Evolutionary conservation across 2,797 vertebrate genomes (phyloP).

Genomic region (Podarcis siculus): DNA sequence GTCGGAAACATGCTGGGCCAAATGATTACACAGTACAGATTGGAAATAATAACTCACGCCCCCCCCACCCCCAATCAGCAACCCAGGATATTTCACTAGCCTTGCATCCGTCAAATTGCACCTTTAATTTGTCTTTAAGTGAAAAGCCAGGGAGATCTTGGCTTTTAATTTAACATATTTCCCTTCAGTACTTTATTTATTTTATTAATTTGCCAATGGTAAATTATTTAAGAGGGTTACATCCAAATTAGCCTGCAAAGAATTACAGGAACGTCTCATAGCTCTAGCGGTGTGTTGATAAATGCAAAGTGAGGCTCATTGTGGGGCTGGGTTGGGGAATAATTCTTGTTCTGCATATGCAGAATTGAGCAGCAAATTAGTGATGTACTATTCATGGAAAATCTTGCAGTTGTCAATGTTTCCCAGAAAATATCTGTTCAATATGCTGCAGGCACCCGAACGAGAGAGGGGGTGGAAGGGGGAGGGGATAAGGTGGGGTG

Average conservation of each 20-base stretch:
- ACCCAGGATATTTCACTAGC: conserved; percentile 8
- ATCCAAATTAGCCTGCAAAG: conserved; percentile 19
- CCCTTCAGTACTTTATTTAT: background rate
- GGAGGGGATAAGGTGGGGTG: background rate
- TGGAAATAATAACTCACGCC: conserved; percentile 12
- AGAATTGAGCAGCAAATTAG: conserved; percentile 6
- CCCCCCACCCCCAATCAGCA: background rate
- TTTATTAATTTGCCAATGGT: conserved; percentile 32
- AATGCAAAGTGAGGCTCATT: background rate
- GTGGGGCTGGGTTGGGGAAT: background rate
- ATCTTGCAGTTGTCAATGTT: background rate
- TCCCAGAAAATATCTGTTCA: background rate
- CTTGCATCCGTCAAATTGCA: conserved; percentile 2
- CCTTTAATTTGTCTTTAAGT: conserved; percentile 19
- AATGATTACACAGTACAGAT: conserved; percentile 6
- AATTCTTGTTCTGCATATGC: background rate
- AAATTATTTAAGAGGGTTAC: conserved; percentile 30
- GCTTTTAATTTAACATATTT: conserved; percentile 28
- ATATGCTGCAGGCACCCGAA: background rate
- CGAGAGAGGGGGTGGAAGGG: no score
- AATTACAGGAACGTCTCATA: conserved; percentile 15
- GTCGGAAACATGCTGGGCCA: background rate
- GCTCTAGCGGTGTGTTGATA: background rate
- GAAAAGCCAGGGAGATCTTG: conserved; percentile 9
- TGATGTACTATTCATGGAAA: background rate